Evolutionary conservation across 2,113 vertebrate genomes (phyloP), one percentile per base, ranked within the genome.

Genomic region (Lates calcarifer): DNA sequence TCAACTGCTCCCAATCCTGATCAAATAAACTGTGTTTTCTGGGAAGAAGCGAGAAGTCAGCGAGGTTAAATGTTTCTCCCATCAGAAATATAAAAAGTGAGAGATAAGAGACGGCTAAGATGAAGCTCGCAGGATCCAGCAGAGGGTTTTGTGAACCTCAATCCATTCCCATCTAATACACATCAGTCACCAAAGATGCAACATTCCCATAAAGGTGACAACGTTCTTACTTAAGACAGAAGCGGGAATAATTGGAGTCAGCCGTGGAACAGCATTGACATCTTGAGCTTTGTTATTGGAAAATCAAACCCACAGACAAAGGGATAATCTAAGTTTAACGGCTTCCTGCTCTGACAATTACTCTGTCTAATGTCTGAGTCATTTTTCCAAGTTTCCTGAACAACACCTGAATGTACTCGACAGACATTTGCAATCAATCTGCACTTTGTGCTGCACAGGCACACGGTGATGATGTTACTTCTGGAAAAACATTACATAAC

Each of bases 1-100:
- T 67, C 2, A 35, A 58, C 49, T 80, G 43, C 47, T 87, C 61
- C 64, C 63, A 77, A 20, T 74, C 87, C 47, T 79, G 77, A 79
- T 63, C 55, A 77, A 77, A 83, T 83, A 79, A 84, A 83, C 49
- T 57, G 74, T 90, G 74, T 87, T 89, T 78, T 86, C 79, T 73
- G 29, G 67, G 39, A 17, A 51, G 68, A 64, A 74, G 56, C 29
- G 13, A 43, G 20, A 74, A 57, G 57, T 28, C 63, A 56, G 35
- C 22, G 53, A 84, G 81, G 84, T 90, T 84, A 87, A 87, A 90
- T 72, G 78, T 74, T 77, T 68, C 55, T 61, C 37, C 35, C 29
- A 64, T 33, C 69, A 82, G 65, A 81, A 87, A 74, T 78, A 86
- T 79, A 79, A 64, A 18, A 13, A 73, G 41, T 29, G 63, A 77